Evolutionary conservation across 2,797 vertebrate species (phyloP), one percentile per base, ranked within the genome.

Genomic region (Liparis tanakae): DNA sequence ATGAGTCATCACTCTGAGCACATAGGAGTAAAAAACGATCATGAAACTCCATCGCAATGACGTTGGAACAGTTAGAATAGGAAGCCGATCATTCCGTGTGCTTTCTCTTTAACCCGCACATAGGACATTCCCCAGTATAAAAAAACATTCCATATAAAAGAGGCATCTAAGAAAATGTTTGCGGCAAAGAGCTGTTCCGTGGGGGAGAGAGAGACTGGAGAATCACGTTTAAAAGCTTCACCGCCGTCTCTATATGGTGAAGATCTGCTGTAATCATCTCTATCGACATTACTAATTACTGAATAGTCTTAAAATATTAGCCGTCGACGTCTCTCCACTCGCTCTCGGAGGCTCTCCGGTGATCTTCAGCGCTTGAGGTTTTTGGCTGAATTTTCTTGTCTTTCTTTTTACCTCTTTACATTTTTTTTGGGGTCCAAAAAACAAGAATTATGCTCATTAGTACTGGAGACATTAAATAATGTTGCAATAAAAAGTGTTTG

Each of bases 401-500:
- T 10, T 78, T 84, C 44, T 83, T 71, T 54, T 88, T 84, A 76
- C 80, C 68, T 80, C 67, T 55, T 55, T 69, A 57, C 10, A 30
- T 54, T 18, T 53, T 41, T 41, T 88, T 87, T 76, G 88, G 88
- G 85, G 85, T 90, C 70, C 88, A 92, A 80, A 51, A 85, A 79
- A 86, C 75, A 59, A 30, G 62, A 84, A 61, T 86, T 88, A 76
- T 87, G 76, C 78, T 92, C 88, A 90, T 90, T 88, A 90, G 87
- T 91, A 76, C 82, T 88, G 88, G 90, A 87, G 79, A 91, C 76
- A 63, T 93, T 93, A 93, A 94, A 93, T 20, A 85, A 87, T 59
- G 85, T 92, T 92, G 91, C 91, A 94, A 93, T 92, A 91, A 91
- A 87, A 60, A 34, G 4, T 62, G 15, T 69, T 66, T 67, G 77